Evolutionary conservation across 1,140 invertebrate genomes (phyloP).

Genomic region (roundworm (Caenorhabditis elegans)): DNA sequence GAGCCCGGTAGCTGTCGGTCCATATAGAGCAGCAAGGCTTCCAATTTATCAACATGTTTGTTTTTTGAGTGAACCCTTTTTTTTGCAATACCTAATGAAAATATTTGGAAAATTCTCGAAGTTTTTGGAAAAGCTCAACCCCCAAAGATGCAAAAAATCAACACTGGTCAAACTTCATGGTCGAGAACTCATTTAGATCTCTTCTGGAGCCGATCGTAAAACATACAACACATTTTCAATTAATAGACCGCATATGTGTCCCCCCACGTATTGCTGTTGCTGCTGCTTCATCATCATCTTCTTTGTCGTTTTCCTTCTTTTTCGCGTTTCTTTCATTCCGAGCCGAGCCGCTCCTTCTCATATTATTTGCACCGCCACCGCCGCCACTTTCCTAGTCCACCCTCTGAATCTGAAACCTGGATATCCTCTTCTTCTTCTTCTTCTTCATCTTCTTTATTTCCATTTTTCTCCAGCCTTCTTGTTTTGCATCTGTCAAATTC

Average conservation of each 20-base stretch:
- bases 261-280: background rate
- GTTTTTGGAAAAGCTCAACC: no score
- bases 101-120: no score
- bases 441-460: background rate
- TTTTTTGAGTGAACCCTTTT: no score
- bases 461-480: background rate
- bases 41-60: no score
- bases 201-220: slow-evolving; percentile 21
- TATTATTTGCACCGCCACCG: slow-evolving; percentile 21
- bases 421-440: background rate
- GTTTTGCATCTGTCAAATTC: slow-evolving; percentile 28
- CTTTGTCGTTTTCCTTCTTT: background rate
- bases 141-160: no score
- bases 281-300: background rate
- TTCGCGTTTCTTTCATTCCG: background rate
- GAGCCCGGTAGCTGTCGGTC: no score
- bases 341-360: background rate
- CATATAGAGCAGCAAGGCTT: no score
- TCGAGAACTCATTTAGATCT: background rate
- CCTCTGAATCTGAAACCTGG: background rate
- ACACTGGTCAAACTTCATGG: no score
- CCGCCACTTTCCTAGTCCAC: slow-evolving; percentile 25
- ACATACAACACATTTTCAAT: background rate
- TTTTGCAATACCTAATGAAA: no score
- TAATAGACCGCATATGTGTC: slow-evolving; percentile 19